A percentile compares a stretch with the other conserved stretches of the same genome.
These are phyloP conservation scores for Hoplodrina ambigua DNA, from an alignment of 2,888 invertebrate genomes.

Conservation along the genomic window DNA sequence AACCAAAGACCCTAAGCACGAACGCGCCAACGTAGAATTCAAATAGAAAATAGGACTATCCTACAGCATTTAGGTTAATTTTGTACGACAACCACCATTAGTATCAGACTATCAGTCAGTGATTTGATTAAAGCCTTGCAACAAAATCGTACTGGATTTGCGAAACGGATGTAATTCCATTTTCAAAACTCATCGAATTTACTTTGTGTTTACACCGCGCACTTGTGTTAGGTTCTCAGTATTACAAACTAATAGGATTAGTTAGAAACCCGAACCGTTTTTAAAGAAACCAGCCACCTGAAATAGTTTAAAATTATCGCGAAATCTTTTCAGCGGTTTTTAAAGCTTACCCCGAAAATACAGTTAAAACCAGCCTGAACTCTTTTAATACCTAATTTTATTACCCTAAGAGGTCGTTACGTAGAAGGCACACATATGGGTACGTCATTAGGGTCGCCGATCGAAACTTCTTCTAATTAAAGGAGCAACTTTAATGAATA, in stretches of 20 bases:
- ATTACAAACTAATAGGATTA: not conserved
- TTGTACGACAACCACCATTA: no score
- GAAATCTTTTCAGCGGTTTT: not conserved
- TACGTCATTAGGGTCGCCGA: slow-evolving; percentile 37
- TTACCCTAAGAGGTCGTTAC: slow-evolving; percentile 16
- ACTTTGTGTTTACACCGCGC: no score
- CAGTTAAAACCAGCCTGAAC: not conserved
- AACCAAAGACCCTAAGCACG: no score
- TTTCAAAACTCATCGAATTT: no score
- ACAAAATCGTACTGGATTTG: no score
- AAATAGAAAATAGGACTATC: no score
- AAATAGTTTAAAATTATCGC: not conserved
- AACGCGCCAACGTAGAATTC: no score
- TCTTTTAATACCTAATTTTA: slow-evolving; percentile 31
- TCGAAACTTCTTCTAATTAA: slow-evolving; percentile 51
- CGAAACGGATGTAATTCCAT: no score
- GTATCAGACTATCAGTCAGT: no score
- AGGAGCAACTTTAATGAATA: slow-evolving; percentile 42
- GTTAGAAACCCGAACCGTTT: not conserved
- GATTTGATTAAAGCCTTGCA: no score
- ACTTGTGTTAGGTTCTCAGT: not conserved
- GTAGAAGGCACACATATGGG: slow-evolving; percentile 10
- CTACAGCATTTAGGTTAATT: no score
- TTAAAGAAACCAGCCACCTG: not conserved
- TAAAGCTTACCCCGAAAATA: slow-evolving; percentile 10